Conservation (phyloP, 2,113 vertebrate species). For the Notiomystis cincta region DNA sequence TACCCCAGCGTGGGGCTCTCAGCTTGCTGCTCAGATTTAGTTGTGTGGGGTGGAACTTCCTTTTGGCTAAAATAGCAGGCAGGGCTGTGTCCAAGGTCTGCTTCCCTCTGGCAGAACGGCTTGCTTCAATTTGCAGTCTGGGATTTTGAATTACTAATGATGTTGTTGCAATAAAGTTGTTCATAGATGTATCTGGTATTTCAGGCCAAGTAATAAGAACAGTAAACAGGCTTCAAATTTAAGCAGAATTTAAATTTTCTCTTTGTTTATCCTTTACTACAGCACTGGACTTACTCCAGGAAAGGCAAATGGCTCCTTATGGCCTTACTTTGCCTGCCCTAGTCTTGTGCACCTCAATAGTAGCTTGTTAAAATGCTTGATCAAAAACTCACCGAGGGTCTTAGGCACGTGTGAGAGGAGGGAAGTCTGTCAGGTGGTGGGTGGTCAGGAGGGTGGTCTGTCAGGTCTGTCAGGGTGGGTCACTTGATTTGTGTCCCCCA, state of each 20-base stretch:
- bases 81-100: not conserved
- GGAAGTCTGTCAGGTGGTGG: not conserved
- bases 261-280: not conserved
- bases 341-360: not conserved
- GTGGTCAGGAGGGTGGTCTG: not conserved
- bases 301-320: not conserved
- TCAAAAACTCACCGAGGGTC: not conserved
- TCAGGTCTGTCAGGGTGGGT: not conserved
- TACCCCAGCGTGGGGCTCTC: rapidly evolving
- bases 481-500: not conserved
- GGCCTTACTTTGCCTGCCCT: not conserved
- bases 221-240: not conserved
- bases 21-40: not conserved
- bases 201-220: not conserved
- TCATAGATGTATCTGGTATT: not conserved
- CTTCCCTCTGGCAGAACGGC: not conserved
- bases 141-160: not conserved
- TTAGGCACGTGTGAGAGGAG: not conserved
- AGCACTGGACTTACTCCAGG: not conserved
- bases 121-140: not conserved
- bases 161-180: not conserved
- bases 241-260: not conserved
- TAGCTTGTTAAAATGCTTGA: not conserved
- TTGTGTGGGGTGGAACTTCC: not conserved
- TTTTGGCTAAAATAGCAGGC: not conserved